Evolutionary conservation across 2,113 vertebrate species (phyloP).

Genomic region (Phoxinus phoxinus): DNA sequence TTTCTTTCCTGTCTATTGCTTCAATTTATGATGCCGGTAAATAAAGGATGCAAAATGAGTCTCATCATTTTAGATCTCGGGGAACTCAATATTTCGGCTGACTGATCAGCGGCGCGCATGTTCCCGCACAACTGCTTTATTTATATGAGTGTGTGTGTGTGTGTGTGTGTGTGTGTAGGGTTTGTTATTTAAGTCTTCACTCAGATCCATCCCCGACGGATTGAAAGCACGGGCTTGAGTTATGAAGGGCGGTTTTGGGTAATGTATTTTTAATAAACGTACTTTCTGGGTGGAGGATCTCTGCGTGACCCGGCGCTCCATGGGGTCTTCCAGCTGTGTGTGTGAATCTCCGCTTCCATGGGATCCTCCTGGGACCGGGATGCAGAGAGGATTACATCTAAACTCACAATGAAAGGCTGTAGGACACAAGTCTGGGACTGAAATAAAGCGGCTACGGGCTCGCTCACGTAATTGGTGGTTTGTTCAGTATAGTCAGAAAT

Average conservation of each 20-base stretch:
- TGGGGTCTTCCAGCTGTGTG: conserved; percentile 40
- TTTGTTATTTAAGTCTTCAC: conserved; percentile 37
- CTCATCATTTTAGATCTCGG: conserved; percentile 34
- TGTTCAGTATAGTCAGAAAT: not conserved
- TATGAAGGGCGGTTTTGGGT: conserved; percentile 52
- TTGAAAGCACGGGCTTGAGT: conserved; percentile 47
- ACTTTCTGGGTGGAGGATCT: conserved; percentile 13
- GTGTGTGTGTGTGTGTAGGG: conserved; percentile 13
- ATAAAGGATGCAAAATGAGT: conserved; percentile 53
- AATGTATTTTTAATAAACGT: conserved; percentile 56
- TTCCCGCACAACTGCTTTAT: conserved; percentile 18
- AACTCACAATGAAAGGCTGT: conserved; percentile 7
- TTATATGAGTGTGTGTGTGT: conserved; percentile 1
- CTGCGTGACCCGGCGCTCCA: conserved; percentile 3
- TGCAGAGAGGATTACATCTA: conserved; percentile 25
- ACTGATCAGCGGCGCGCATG: conserved; percentile 42
- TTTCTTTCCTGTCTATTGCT: conserved; percentile 47
- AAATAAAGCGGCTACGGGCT: not conserved
- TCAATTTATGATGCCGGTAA: conserved; percentile 48
- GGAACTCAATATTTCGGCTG: conserved; percentile 57
- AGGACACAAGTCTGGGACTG: not conserved
- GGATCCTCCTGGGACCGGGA: conserved; percentile 31
- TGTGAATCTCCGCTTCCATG: conserved; percentile 27
- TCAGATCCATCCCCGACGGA: conserved; percentile 24
- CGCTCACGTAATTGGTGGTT: not conserved